Evolutionary conservation across 2,888 invertebrate genomes (phyloP).

Genomic region (Argyra leucocephala): DNA sequence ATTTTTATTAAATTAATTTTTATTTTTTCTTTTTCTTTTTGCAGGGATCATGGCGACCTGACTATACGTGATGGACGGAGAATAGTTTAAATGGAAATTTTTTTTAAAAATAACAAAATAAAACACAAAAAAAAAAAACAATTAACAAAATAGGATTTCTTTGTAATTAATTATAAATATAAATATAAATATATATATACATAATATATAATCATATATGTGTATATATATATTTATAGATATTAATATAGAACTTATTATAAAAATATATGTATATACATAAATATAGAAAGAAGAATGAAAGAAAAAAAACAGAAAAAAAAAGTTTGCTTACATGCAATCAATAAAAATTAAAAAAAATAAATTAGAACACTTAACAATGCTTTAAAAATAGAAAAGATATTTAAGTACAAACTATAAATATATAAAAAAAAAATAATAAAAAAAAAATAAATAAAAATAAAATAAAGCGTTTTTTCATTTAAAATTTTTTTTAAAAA

Average conservation of each 20-base stretch:
- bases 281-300: not conserved
- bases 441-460: not conserved
- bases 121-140: not conserved
- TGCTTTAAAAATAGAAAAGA: conserved; percentile 6
- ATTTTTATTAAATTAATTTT: conserved; percentile 12
- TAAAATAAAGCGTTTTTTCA: not conserved
- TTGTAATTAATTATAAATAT: conserved; percentile 2
- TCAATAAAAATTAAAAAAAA: not conserved
- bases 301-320: not conserved
- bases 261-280: too few relatives aligned
- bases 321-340: conserved; percentile 3
- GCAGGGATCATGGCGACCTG: conserved; percentile 85
- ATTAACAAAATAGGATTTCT: conserved; percentile 6
- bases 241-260: too few relatives aligned
- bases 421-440: conserved; percentile 1
- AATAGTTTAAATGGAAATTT: conserved; percentile 44
- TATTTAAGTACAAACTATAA: conserved; percentile 6
- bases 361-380: conserved; percentile 5
- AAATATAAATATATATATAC: not conserved
- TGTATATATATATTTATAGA: not conserved
- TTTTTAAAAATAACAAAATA: conserved; percentile 31
- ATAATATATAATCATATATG: not conserved
- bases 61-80: conserved; percentile 77
- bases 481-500: too few relatives aligned
- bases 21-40: conserved; percentile 38